Evolutionary conservation across 37 sponge, comb jelly and placozoan species (phyloP).

Genomic region (Oscarella lobularis): DNA sequence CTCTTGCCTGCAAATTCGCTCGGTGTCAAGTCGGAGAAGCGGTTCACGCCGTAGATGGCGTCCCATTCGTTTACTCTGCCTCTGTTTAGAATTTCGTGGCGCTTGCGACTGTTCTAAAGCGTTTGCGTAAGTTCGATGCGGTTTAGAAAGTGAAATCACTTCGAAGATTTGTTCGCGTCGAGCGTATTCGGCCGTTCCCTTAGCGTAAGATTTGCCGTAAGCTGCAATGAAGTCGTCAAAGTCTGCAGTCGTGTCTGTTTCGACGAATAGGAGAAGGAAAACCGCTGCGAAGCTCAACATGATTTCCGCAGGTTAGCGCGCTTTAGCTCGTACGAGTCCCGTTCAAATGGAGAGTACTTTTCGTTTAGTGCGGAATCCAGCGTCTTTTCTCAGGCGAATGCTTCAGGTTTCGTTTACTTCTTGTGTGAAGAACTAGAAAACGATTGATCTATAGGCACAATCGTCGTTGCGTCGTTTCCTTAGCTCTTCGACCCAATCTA

Average conservation of each 20-base stretch:
- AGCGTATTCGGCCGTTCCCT: neutral
- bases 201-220: neutral
- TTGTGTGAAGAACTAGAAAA: no score
- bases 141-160: neutral
- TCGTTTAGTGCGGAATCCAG: no score
- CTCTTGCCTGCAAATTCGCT: constrained; percentile 51
- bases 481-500: no score
- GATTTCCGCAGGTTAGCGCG: no score
- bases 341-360: no score
- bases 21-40: constrained; percentile 70
- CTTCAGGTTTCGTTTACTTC: no score
- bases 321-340: no score
- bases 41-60: constrained; percentile 61
- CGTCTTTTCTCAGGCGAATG: no score
- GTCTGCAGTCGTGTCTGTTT: neutral
- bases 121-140: neutral
- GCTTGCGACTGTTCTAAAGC: neutral
- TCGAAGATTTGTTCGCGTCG: neutral
- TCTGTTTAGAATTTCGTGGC: neutral
- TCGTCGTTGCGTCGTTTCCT: no score
- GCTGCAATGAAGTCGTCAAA: neutral
- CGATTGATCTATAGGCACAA: no score
- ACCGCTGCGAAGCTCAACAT: no score
- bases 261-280: no score
- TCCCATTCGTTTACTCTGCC: neutral